Percentiles rank a stretch among this genome's conserved stretches.
phyloP scores from a whole-genome alignment of 2,797 vertebrate species.

The Etheostoma perlongum region DNA sequence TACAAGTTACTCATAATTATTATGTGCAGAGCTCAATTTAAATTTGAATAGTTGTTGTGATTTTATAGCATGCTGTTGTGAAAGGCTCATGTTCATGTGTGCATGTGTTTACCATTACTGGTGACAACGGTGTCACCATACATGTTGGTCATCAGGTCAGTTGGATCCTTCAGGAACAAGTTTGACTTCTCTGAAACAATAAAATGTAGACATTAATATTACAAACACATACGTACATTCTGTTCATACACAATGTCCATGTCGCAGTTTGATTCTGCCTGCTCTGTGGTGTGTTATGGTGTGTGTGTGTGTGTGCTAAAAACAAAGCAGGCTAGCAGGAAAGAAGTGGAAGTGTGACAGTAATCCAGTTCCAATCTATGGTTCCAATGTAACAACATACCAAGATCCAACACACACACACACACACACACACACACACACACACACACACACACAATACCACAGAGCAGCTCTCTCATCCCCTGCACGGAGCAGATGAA shows the following conservation, averaged over 20 bases:
- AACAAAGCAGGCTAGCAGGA: neutral
- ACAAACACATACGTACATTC: neutral
- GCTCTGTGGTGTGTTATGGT: too few species aligned
- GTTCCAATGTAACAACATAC: too few species aligned
- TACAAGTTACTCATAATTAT: neutral
- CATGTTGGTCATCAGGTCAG: conserved; percentile 79
- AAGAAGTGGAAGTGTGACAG: neutral
- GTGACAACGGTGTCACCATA: conserved; percentile 80
- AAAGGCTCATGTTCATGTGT: neutral
- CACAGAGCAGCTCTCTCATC: conserved; percentile 66
- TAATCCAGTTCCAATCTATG: neutral
- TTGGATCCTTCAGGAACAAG: conserved; percentile 80
- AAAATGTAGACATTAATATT: neutral
- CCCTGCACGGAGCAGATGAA: conserved; percentile 75
- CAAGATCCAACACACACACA: neutral
- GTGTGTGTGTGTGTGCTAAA: neutral
- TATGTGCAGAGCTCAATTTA: neutral
- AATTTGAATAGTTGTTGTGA: neutral
- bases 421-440: neutral
- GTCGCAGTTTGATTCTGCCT: neutral
- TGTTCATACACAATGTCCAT: neutral
- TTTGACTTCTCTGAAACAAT: conserved; percentile 76
- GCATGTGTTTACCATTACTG: conserved; percentile 70
- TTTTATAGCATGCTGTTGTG: neutral
- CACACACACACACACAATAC: conserved; percentile 24